phyloP scores from a whole-genome alignment of 2,888 invertebrate species.

The Melanophora roralis region DNA sequence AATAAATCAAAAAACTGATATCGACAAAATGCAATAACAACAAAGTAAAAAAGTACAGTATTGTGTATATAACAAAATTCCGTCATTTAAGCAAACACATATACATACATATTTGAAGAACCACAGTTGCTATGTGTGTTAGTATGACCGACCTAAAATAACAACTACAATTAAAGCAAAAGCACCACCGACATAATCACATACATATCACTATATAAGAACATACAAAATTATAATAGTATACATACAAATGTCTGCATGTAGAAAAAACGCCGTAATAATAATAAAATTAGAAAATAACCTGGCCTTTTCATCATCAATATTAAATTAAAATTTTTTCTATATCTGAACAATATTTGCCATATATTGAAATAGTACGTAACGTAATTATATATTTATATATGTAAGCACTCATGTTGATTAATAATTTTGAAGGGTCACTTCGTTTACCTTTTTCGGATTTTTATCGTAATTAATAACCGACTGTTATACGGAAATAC shows the following conservation, averaged over 20 bases:
- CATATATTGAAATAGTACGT: no score
- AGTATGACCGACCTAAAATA: slow-evolving; percentile 24
- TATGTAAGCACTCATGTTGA: neutral
- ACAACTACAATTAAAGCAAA: slow-evolving; percentile 1
- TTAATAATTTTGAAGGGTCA: neutral
- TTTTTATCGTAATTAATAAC: neutral
- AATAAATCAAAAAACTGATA: neutral
- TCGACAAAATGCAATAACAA: neutral
- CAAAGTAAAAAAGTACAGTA: neutral
- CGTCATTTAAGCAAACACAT: neutral
- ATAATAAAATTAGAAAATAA: neutral
- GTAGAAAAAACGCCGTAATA: neutral
- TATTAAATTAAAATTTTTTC: no score
- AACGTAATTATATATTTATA: neutral
- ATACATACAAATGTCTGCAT: neutral
- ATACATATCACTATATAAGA: neutral
- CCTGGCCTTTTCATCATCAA: neutral
- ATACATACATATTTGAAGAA: no score
- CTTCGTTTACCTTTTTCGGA: neutral
- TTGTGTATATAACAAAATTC: slow-evolving; percentile 32
- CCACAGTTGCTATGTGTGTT: slow-evolving; percentile 27
- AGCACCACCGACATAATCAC: neutral
- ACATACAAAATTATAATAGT: neutral
- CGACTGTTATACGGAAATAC: neutral
- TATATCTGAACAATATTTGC: no score